Conservation (phyloP, 2,113 vertebrate species). For the Oriolus oriolus region DNA sequence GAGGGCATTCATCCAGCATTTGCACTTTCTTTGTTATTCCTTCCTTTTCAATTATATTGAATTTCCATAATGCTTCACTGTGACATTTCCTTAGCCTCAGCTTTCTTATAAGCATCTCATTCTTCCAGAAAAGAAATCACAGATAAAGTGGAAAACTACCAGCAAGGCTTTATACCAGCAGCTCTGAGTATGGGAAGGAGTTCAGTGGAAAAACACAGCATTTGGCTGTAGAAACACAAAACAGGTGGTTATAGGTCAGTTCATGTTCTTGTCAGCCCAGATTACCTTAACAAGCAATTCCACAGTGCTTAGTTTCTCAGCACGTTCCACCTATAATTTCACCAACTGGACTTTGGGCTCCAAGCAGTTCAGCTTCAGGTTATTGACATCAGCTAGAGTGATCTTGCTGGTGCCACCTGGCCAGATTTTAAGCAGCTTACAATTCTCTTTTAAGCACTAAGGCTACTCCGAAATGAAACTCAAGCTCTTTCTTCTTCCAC, state of each 20-base stretch:
- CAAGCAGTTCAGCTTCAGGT: background rate
- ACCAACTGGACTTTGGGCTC: background rate
- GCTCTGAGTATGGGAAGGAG: background rate
- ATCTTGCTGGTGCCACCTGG: background rate
- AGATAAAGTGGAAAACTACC: background rate
- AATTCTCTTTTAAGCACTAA: background rate
- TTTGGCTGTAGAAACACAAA: conserved; percentile 3
- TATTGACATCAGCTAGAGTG: background rate
- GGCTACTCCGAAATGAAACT: background rate
- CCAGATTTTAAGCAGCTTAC: background rate
- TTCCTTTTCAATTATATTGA: background rate
- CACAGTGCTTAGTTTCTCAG: background rate
- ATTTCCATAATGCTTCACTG: background rate
- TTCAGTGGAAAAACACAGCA: background rate
- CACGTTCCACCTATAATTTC: background rate
- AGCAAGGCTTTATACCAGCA: background rate
- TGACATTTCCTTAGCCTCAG: background rate
- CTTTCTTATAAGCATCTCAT: background rate
- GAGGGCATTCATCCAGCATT: background rate
- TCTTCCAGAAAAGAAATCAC: background rate
- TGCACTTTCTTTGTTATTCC: background rate
- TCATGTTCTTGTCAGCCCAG: background rate
- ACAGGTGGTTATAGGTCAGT: conserved; percentile 26
- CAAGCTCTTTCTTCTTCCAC: background rate
- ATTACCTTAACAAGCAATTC: conserved; percentile 15